Conservation (phyloP, 2,888 invertebrate genomes). For the Neuroscelio doddi region DNA sequence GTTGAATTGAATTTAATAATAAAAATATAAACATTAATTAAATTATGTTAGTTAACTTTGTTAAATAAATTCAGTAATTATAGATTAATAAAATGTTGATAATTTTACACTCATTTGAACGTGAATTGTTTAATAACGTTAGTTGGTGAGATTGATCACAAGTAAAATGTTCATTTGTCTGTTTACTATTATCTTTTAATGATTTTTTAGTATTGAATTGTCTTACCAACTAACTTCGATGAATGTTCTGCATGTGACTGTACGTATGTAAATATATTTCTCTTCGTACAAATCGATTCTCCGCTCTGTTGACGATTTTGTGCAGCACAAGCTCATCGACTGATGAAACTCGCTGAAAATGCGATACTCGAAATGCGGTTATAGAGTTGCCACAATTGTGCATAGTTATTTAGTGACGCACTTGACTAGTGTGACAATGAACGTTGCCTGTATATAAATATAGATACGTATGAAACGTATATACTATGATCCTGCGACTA, state of each 20-base stretch:
- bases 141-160: too few relatives aligned
- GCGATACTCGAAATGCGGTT: conserved; percentile 4
- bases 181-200: too few relatives aligned
- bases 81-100: too few relatives aligned
- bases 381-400: conserved; percentile 71
- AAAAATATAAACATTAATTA: too few relatives aligned
- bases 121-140: too few relatives aligned
- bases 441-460: conserved; percentile 45
- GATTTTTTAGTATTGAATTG: not conserved
- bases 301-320: not conserved
- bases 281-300: conserved; percentile 3
- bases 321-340: not conserved
- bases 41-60: too few relatives aligned
- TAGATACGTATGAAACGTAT: conserved; percentile 37
- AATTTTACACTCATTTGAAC: too few relatives aligned
- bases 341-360: conserved; percentile 1
- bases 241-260: not conserved
- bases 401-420: conserved; percentile 24
- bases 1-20: too few relatives aligned
- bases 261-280: not conserved
- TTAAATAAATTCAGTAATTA: too few relatives aligned
- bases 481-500: conserved; percentile 17
- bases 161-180: not conserved
- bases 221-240: not conserved
- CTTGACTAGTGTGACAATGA: conserved; percentile 30